A percentile compares a stretch with the other conserved stretches of the same genome.
Conservation (phyloP, 2,888 invertebrate species). For the Catocala fraxini region DNA sequence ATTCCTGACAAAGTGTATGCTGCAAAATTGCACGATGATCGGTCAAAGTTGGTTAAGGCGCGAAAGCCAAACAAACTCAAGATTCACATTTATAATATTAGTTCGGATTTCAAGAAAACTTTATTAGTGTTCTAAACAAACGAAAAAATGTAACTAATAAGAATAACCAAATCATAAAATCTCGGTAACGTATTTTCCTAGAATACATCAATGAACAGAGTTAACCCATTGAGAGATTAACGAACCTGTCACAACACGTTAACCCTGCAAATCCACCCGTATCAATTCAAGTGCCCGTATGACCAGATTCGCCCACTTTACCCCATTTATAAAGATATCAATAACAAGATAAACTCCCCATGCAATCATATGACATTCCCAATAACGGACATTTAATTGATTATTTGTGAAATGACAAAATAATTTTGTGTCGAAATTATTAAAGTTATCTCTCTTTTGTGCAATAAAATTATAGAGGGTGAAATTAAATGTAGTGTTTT, state of each 20-base stretch:
- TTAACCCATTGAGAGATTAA: conserved; percentile 58
- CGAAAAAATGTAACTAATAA: too few species aligned
- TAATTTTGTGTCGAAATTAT: conserved; percentile 71
- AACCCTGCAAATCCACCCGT: conserved; percentile 73
- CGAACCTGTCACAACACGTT: conserved; percentile 75
- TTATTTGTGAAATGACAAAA: conserved; percentile 75
- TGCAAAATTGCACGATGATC: too few species aligned
- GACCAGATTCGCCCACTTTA: conserved; percentile 79
- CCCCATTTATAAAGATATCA: conserved; percentile 85
- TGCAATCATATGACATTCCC: conserved; percentile 62
- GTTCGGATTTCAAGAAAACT: too few species aligned
- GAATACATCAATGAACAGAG: conserved; percentile 19
- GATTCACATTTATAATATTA: too few species aligned
- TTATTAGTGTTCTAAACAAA: too few species aligned
- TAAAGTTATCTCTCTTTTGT: conserved; percentile 56
- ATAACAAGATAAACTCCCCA: conserved; percentile 79
- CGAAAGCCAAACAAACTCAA: too few species aligned
- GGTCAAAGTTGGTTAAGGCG: too few species aligned
- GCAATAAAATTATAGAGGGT: conserved; percentile 39
- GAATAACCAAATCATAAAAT: not conserved
- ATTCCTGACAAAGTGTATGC: too few species aligned
- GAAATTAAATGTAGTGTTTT: conserved; percentile 13
- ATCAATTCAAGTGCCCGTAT: conserved; percentile 81
- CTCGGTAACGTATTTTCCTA: not conserved
- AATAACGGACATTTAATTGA: conserved; percentile 79